Conservation (phyloP, 2,113 vertebrate species). For the Phalacrocorax brasilianus region DNA sequence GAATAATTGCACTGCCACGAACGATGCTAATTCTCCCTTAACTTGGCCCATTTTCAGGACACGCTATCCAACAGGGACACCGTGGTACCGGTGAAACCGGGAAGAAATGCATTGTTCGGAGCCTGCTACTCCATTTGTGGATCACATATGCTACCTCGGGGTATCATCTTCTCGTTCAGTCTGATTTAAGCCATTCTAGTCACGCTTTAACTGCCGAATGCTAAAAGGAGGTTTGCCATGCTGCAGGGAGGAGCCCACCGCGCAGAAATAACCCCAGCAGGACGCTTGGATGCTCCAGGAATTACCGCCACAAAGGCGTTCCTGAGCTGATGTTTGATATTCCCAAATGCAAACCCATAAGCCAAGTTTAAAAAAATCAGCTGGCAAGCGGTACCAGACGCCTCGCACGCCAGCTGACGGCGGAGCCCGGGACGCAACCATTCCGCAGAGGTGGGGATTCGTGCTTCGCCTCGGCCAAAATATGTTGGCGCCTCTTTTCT, state of each 20-base stretch:
- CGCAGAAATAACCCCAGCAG: neutral
- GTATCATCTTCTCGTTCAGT: neutral
- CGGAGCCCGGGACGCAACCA: neutral
- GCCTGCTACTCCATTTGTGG: neutral
- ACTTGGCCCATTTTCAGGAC: neutral
- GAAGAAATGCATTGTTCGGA: neutral
- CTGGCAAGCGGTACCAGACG: neutral
- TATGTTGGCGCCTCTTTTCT: neutral
- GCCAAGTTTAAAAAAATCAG: neutral
- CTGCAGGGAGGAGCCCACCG: neutral
- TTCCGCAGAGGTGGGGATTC: neutral
- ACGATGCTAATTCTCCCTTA: neutral
- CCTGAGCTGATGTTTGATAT: neutral
- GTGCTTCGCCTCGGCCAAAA: neutral
- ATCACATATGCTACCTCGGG: neutral
- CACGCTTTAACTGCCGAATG: neutral
- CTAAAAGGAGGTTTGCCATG: neutral
- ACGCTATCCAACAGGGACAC: rapidly evolving
- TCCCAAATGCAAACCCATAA: neutral
- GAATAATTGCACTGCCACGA: neutral
- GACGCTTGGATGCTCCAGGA: neutral
- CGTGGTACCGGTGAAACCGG: rapidly evolving
- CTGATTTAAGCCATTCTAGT: neutral
- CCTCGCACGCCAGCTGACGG: too few relatives aligned
- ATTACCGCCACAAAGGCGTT: neutral